Conservation (phyloP, 2,113 vertebrate genomes). For the Eretmochelys imbricata region DNA sequence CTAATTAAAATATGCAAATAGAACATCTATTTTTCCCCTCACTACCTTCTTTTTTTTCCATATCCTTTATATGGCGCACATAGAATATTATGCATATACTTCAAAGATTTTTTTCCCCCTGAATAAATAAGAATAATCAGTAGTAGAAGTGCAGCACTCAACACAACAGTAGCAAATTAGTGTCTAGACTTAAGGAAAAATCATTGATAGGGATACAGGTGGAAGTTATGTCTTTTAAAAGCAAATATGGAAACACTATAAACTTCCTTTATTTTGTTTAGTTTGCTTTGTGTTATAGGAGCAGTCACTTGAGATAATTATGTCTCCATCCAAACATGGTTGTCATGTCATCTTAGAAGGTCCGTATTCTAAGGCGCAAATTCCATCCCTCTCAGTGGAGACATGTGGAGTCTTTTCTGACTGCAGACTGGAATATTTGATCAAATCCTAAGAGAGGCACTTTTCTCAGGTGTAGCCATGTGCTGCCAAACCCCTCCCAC, state of each 20-base stretch:
- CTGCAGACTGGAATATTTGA: not conserved
- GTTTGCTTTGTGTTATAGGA: not conserved
- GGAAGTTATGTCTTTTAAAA: not conserved
- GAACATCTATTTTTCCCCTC: not conserved
- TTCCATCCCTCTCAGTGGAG: not conserved
- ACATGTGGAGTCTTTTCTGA: not conserved
- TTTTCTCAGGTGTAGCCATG: not conserved
- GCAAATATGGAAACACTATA: not conserved
- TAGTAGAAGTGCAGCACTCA: not conserved
- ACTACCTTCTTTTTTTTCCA: not conserved
- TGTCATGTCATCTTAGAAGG: not conserved
- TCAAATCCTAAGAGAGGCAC: not conserved
- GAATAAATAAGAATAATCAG: not conserved
- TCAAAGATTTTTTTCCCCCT: not conserved
- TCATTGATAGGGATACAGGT: not conserved
- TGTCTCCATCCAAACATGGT: not conserved
- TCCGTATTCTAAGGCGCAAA: not conserved
- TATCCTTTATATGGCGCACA: not conserved
- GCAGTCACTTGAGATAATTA: not conserved
- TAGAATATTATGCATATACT: not conserved
- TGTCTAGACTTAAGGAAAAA: slow-evolving; percentile 21
- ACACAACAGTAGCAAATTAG: not conserved
- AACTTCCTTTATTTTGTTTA: rapidly evolving
- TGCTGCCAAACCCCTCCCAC: not conserved
- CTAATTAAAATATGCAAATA: not conserved